A percentile compares a stretch with the other conserved stretches of the same genome.
Evolutionary conservation across 2,113 vertebrate genomes (phyloP).

Genomic region (Ictalurus furcatus): DNA sequence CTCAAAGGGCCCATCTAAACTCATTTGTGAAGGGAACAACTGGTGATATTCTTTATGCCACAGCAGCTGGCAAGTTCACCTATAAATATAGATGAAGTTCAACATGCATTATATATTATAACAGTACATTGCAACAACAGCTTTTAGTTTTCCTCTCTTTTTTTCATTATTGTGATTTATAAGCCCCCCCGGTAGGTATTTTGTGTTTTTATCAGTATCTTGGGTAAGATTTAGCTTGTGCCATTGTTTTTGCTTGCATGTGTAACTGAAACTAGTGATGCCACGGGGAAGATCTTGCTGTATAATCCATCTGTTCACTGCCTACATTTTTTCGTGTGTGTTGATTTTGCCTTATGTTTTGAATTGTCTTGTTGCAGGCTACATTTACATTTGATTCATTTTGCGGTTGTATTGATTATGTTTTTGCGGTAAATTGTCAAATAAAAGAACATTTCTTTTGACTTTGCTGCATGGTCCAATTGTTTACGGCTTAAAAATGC

Average conservation of each 20-base stretch:
- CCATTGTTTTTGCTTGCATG: background rate
- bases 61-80: background rate
- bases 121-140: background rate
- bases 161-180: background rate
- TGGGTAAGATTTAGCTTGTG: background rate
- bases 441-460: background rate
- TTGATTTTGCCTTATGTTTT: background rate
- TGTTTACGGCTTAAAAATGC: background rate
- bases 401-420: background rate
- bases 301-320: background rate
- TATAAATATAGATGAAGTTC: slow-evolving; percentile 16
- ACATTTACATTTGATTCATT: slow-evolving; percentile 1
- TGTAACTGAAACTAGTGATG: background rate
- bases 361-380: slow-evolving; percentile 1
- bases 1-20: background rate
- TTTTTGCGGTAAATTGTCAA: background rate
- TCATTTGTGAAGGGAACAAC: background rate
- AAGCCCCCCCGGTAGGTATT: background rate
- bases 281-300: background rate
- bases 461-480: background rate
- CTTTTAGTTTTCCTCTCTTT: background rate
- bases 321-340: background rate
- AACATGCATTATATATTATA: background rate
- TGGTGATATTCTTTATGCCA: background rate
- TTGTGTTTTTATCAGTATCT: background rate